Evolutionary conservation across 2,113 vertebrate genomes (phyloP).

Genomic region (Lepidothrix coronata): DNA sequence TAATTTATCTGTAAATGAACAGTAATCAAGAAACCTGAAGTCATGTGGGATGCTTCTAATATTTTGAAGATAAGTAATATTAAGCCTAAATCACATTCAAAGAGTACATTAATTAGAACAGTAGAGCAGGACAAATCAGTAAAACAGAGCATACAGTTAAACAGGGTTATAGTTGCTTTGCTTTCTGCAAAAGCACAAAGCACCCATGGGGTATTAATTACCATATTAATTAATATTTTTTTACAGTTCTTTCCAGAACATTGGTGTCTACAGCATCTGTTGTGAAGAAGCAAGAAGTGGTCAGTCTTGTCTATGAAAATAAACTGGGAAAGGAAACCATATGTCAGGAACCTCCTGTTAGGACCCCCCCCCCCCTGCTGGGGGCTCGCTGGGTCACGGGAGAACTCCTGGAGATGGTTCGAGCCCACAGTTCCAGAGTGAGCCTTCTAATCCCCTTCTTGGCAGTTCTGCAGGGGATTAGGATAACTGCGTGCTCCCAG

Average conservation of each 20-base stretch:
- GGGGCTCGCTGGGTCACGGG: not conserved
- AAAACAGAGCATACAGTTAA: not conserved
- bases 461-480: not conserved
- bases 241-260: not conserved
- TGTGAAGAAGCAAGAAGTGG: not conserved
- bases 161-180: not conserved
- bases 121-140: not conserved
- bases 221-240: not conserved
- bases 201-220: not conserved
- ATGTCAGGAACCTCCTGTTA: not conserved
- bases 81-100: not conserved
- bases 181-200: constrained; percentile 4
- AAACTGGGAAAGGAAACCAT: not conserved
- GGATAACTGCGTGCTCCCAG: not conserved
- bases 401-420: not conserved
- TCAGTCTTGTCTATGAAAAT: not conserved
- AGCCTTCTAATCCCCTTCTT: not conserved
- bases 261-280: not conserved
- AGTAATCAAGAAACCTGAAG: not conserved
- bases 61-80: not conserved
- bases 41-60: not conserved
- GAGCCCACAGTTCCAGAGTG: not conserved
- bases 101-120: not conserved
- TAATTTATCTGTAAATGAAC: not conserved
- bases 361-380: not conserved